A percentile compares a stretch with the other conserved stretches of the same genome.
Conservation (phyloP, 2,113 vertebrate genomes). For the Oreocharis arfaki region DNA sequence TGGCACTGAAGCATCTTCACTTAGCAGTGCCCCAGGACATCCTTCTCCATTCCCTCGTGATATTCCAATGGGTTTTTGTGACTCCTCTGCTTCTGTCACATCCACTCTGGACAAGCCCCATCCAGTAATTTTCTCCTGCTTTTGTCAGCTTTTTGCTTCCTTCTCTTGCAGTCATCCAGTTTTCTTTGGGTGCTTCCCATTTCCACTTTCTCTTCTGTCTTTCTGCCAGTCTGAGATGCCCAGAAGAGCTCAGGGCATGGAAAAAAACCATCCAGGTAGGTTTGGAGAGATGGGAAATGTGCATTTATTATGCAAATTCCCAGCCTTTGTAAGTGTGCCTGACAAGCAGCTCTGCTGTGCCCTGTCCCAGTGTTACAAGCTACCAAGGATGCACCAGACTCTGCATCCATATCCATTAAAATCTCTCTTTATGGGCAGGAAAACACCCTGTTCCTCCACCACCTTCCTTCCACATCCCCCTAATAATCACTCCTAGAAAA, state of each 20-base stretch:
- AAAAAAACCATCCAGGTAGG: background rate
- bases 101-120: fast-evolving
- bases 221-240: background rate
- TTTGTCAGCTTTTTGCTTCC: background rate
- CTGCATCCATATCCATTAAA: fast-evolving
- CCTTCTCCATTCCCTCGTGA: background rate
- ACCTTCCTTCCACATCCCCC: background rate
- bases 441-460: fast-evolving
- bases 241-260: background rate
- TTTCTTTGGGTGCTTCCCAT: background rate
- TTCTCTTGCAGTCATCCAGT: background rate
- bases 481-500: background rate
- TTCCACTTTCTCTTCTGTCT: background rate
- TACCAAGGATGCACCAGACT: background rate
- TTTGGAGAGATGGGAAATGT: background rate
- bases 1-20: background rate
- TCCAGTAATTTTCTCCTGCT: background rate
- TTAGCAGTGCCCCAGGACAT: background rate
- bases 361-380: background rate
- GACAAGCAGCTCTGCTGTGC: background rate
- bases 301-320: background rate
- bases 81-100: background rate
- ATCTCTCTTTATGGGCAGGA: background rate
- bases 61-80: fast-evolving
- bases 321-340: background rate